Conservation (phyloP, 2,797 vertebrate species). For the Tenualosa thibaudeaui region DNA sequence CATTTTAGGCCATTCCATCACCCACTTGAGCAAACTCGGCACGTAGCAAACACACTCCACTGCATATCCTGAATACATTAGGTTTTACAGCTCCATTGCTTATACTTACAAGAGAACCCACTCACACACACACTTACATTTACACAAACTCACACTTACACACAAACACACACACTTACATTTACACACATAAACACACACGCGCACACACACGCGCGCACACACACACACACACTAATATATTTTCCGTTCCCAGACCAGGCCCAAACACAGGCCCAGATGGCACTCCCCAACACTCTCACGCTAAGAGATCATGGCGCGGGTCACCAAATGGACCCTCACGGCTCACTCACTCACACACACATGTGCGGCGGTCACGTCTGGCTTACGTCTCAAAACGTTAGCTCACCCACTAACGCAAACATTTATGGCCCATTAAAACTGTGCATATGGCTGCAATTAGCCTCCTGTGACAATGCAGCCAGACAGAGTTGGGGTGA, state of each 20-base stretch:
- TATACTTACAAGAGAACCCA: background rate
- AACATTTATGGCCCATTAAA: conserved; percentile 75
- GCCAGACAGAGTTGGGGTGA: background rate
- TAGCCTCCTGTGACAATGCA: conserved; percentile 16
- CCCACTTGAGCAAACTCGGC: background rate
- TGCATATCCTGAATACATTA: background rate
- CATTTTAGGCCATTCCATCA: background rate
- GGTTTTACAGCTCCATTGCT: background rate
- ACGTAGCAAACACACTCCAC: background rate
- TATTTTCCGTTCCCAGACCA: background rate
- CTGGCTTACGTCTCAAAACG: conserved; percentile 69
- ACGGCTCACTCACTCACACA: conserved; percentile 28
- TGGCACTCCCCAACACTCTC: conserved; percentile 33
- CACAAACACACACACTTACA: background rate
- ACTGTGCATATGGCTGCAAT: conserved; percentile 58
- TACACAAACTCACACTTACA: too few relatives aligned
- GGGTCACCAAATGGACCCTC: conserved; percentile 41
- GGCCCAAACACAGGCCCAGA: background rate
- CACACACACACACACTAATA: background rate
- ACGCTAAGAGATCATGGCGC: conserved; percentile 35
- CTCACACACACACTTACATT: background rate
- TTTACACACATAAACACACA: background rate
- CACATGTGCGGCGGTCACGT: conserved; percentile 53
- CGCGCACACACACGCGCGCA: background rate
- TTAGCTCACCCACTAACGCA: conserved; percentile 67